These are phyloP conservation scores for Drosophila rhopaloa DNA, from an alignment of 1,140 invertebrate genomes.

Conservation along the genomic window DNA sequence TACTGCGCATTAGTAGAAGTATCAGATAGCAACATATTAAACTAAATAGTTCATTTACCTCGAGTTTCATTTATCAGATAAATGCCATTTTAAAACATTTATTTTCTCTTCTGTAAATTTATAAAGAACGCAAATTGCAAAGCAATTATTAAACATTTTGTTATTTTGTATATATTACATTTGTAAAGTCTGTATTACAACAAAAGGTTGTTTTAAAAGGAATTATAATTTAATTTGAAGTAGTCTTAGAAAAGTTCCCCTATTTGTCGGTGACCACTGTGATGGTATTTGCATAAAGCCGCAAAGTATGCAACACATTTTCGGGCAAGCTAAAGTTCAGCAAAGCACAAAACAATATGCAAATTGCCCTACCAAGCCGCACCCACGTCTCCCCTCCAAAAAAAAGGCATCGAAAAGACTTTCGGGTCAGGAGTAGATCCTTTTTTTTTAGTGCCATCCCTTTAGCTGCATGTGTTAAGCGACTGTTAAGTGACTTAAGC, in stretches of 20 bases:
- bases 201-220: too few relatives aligned
- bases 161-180: too few relatives aligned
- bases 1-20: too few relatives aligned
- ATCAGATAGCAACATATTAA: too few relatives aligned
- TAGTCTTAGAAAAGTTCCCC: not conserved
- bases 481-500: constrained; percentile 73
- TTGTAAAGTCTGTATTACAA: too few relatives aligned
- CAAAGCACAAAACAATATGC: constrained; percentile 71
- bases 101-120: too few relatives aligned
- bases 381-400: constrained; percentile 7
- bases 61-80: too few relatives aligned
- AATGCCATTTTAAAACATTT: too few relatives aligned
- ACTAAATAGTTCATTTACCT: too few relatives aligned
- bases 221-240: not conserved
- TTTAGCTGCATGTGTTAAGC: constrained; percentile 63
- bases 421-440: constrained; percentile 56
- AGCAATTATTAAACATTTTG: too few relatives aligned
- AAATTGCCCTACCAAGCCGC: constrained; percentile 48
- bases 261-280: constrained; percentile 30
- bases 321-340: constrained; percentile 71
- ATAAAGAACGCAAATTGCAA: too few relatives aligned
- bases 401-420: constrained; percentile 35
- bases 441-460: constrained; percentile 44
- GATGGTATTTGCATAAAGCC: constrained; percentile 74
- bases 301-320: constrained; percentile 80